Evolutionary conservation across 1,140 invertebrate genomes (phyloP).

Genomic region (Sminthurides bifidus): DNA sequence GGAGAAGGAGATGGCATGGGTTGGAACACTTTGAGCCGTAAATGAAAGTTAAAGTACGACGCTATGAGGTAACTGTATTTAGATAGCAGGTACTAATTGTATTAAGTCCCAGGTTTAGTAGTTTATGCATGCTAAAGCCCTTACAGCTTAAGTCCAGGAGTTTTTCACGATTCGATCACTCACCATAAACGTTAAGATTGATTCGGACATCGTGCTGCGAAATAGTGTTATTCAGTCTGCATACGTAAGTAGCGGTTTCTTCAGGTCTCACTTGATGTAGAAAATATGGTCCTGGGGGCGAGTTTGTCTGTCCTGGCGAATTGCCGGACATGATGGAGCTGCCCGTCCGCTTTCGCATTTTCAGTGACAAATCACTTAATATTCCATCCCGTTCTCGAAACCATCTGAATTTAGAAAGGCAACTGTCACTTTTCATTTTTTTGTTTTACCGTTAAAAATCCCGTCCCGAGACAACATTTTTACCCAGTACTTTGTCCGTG

Average conservation of each 20-base stretch:
- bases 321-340: constrained; percentile 1
- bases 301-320: constrained; percentile 14
- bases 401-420: constrained; percentile 17
- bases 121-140: background rate
- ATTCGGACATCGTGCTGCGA: constrained; percentile 72
- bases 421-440: background rate
- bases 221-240: constrained; percentile 74
- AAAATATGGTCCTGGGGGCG: constrained; percentile 32
- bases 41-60: no score
- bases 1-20: no score
- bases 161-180: constrained; percentile 24
- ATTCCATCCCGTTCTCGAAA: constrained; percentile 26
- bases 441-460: no score
- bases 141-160: background rate
- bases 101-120: no score
- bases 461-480: no score
- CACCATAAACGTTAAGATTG: constrained; percentile 56
- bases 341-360: constrained; percentile 4
- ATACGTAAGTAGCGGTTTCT: constrained; percentile 69
- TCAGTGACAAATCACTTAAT: constrained; percentile 18
- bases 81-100: no score
- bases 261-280: constrained; percentile 50
- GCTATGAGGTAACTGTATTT: no score
- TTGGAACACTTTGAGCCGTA: no score
- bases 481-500: no score